phyloP scores from a whole-genome alignment of 2,113 vertebrate species.

The Syrmaticus mikado region DNA sequence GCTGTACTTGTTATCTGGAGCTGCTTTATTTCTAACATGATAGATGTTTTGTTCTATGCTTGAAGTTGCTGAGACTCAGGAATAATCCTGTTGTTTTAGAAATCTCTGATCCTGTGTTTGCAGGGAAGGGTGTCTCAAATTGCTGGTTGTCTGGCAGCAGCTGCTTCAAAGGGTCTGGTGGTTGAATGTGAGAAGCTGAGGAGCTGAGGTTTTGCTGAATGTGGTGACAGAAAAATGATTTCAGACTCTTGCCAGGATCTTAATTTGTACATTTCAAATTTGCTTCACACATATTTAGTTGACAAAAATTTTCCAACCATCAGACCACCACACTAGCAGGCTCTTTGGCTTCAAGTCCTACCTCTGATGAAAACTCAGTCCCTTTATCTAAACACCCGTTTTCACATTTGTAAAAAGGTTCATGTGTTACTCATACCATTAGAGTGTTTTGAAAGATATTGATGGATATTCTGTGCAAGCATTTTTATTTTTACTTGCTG shows the following conservation, averaged over 20 bases:
- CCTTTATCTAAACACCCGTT: neutral
- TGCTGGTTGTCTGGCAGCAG: conserved; percentile 42
- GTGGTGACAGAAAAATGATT: conserved; percentile 67
- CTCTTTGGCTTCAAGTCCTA: neutral
- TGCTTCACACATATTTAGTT: neutral
- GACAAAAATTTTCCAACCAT: conserved; percentile 33
- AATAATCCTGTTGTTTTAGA: conserved; percentile 69
- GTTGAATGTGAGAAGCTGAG: conserved; percentile 36
- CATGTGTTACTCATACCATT: neutral
- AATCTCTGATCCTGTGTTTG: conserved; percentile 64
- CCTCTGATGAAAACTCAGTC: neutral
- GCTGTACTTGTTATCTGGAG: neutral
- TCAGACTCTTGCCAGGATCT: conserved; percentile 57
- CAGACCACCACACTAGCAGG: neutral
- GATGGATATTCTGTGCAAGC: neutral
- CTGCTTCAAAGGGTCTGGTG: conserved; percentile 64
- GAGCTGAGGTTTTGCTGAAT: conserved; percentile 67
- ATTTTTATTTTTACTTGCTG: neutral
- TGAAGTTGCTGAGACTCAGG: conserved; percentile 40
- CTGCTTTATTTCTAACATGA: neutral
- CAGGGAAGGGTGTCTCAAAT: conserved; percentile 60
- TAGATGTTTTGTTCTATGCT: neutral
- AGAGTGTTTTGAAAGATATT: neutral
- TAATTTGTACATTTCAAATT: conserved; percentile 73
- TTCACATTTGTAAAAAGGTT: neutral